These are phyloP conservation scores for Epinephelus moara DNA, from an alignment of 2,113 vertebrate genomes.

Conservation along the genomic window DNA sequence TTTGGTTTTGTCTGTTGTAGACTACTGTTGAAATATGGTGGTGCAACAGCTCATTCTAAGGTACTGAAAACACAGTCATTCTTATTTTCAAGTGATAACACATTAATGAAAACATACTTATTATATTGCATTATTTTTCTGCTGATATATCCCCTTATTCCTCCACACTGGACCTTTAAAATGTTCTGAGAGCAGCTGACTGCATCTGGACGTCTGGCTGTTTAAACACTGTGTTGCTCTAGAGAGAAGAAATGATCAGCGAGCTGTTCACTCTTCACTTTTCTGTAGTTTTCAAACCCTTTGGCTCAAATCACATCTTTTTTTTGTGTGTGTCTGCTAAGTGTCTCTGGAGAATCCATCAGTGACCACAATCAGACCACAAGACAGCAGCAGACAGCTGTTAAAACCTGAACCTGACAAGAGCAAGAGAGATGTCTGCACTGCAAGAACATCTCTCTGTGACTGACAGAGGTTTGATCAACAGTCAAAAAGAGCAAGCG, in stretches of 20 bases:
- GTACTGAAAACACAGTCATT: too few species aligned
- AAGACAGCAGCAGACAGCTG: conserved; percentile 2
- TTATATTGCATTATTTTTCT: too few species aligned
- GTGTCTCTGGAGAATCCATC: conserved; percentile 22
- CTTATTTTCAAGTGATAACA: too few species aligned
- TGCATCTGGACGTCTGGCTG: not conserved
- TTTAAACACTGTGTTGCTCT: not conserved
- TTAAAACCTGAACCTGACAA: not conserved
- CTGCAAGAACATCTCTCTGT: too few species aligned
- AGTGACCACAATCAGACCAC: not conserved
- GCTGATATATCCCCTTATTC: too few species aligned
- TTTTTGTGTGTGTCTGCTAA: not conserved
- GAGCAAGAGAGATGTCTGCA: too few species aligned
- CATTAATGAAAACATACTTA: too few species aligned
- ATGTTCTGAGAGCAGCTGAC: not conserved
- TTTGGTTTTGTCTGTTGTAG: too few species aligned
- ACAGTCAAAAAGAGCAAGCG: too few species aligned
- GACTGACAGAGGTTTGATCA: too few species aligned
- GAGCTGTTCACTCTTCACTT: not conserved
- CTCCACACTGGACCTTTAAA: not conserved
- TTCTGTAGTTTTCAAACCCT: not conserved
- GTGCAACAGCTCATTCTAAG: too few species aligned
- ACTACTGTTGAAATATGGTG: too few species aligned
- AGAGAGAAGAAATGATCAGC: not conserved
- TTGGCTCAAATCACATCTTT: not conserved